Evolutionary conservation across 2,888 invertebrate species (phyloP).

Genomic region (Diachrysia chrysitis): DNA sequence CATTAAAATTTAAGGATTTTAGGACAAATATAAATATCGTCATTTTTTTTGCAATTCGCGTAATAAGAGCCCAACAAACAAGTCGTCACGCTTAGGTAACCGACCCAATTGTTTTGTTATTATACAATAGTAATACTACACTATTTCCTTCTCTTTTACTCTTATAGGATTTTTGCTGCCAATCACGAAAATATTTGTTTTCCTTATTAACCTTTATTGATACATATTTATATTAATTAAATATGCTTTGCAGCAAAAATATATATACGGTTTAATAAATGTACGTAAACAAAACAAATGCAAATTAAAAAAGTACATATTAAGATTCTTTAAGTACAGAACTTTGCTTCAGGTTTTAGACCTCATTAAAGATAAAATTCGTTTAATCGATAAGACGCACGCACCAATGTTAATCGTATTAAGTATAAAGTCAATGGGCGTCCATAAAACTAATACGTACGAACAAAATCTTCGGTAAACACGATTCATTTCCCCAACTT

Average conservation of each 20-base stretch:
- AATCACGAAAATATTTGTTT: constrained; percentile 36
- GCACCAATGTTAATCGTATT: background rate
- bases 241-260: constrained; percentile 10
- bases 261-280: background rate
- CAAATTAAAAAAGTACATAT: too few relatives aligned
- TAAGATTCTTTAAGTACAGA: too few relatives aligned
- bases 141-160: constrained; percentile 23
- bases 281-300: too few relatives aligned
- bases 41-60: constrained; percentile 40
- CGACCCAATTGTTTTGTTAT: constrained; percentile 46
- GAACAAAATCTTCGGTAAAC: constrained; percentile 26
- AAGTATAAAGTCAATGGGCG: background rate
- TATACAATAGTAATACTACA: constrained; percentile 52
- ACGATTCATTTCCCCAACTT: constrained; percentile 33
- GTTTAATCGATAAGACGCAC: background rate
- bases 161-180: constrained; percentile 25
- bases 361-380: too few relatives aligned
- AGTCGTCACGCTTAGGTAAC: constrained; percentile 40
- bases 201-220: constrained; percentile 32
- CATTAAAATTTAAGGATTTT: constrained; percentile 22
- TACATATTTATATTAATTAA: constrained; percentile 14
- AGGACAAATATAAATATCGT: constrained; percentile 39
- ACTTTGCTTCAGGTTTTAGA: too few relatives aligned
- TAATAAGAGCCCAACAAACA: constrained; percentile 47
- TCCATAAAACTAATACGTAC: background rate